These are phyloP conservation scores for Scolanthus callimorphus DNA, from an alignment of 92 coral and sea anemone species.

Conservation along the genomic window DNA sequence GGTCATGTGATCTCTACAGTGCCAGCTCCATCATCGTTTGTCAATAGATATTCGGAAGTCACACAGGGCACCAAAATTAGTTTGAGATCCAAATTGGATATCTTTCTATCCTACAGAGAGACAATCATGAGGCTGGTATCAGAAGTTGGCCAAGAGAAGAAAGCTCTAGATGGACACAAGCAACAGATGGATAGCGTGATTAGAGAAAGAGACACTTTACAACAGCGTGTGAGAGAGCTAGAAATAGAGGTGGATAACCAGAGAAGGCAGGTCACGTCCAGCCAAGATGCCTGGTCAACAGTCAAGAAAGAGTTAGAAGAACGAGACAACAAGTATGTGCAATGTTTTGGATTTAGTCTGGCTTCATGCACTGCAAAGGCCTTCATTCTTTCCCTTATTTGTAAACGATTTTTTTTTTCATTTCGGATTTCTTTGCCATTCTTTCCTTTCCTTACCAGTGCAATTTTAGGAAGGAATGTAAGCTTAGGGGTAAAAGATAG, in stretches of 20 bases:
- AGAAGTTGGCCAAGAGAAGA: constrained; percentile 95
- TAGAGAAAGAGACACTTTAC: constrained; percentile 73
- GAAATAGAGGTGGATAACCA: constrained; percentile 76
- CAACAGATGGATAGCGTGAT: constrained; percentile 62
- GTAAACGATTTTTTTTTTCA: not conserved
- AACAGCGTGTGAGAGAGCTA: constrained; percentile 81
- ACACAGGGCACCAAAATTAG: too few relatives aligned
- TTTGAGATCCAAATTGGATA: too few relatives aligned
- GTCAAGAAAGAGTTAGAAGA: constrained; percentile 74
- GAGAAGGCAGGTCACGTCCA: constrained; percentile 78
- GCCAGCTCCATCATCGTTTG: too few relatives aligned
- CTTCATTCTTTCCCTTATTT: too few relatives aligned
- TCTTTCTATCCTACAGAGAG: constrained; percentile 81
- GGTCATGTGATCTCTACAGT: too few relatives aligned
- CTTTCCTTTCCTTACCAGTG: too few relatives aligned
- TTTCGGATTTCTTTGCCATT: not conserved
- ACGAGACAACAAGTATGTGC: constrained; percentile 63
- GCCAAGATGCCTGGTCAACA: constrained; percentile 95
- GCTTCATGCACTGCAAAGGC: too few relatives aligned
- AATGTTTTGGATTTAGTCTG: too few relatives aligned
- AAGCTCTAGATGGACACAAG: constrained; percentile 70
- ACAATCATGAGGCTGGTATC: constrained; percentile 97
- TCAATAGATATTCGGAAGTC: too few relatives aligned
- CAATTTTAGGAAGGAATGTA: too few relatives aligned
- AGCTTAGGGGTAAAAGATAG: too few relatives aligned